Evolutionary conservation across 1,140 invertebrate species (phyloP).

Genomic region (Saccostrea echinata): DNA sequence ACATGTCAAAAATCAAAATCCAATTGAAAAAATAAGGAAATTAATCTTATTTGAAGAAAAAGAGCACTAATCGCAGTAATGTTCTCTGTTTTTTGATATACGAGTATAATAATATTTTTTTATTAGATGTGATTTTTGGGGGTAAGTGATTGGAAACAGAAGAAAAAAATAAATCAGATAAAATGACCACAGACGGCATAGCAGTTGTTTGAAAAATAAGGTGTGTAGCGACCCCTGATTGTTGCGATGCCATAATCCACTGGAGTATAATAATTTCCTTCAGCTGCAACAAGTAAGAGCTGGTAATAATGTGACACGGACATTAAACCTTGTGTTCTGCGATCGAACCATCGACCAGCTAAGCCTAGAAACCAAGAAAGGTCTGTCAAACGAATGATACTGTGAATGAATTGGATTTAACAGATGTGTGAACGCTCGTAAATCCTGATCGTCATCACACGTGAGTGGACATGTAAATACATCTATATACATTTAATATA

Average conservation of each 20-base stretch:
- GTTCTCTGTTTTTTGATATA: too few relatives aligned
- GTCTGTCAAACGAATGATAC: neutral
- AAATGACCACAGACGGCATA: too few relatives aligned
- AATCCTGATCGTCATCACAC: neutral
- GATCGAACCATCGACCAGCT: neutral
- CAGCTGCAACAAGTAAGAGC: neutral
- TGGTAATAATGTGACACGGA: neutral
- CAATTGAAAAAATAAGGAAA: too few relatives aligned
- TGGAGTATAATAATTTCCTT: conserved; percentile 1
- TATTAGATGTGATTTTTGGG: too few relatives aligned
- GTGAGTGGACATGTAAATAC: neutral
- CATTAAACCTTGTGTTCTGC: neutral
- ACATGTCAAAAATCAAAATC: too few relatives aligned
- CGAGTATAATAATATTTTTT: too few relatives aligned
- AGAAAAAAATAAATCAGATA: too few relatives aligned
- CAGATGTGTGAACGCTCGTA: neutral
- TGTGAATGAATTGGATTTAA: neutral
- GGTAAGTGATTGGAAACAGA: too few relatives aligned
- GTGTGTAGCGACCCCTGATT: neutral
- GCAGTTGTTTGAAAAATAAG: too few relatives aligned
- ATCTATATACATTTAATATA: neutral
- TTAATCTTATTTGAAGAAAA: too few relatives aligned
- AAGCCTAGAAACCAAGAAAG: neutral
- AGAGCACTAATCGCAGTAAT: too few relatives aligned
- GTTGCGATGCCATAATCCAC: neutral